A percentile compares a stretch with the other conserved stretches of the same genome.
Conservation (phyloP, 2,888 invertebrate genomes). For the Rhorus exstirpatorius region DNA sequence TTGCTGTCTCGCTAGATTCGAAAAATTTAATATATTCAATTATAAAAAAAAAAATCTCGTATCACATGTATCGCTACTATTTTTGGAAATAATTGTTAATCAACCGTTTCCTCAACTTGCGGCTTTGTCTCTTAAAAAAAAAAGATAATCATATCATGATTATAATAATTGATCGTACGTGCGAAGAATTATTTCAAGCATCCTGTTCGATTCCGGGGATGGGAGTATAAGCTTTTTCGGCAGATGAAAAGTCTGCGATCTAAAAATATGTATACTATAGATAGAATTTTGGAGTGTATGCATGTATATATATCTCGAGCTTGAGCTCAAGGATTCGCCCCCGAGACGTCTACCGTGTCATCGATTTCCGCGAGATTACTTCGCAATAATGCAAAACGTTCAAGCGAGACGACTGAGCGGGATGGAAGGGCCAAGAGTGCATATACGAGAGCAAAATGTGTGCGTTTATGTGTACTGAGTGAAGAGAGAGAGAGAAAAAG, state of each 20-base stretch:
- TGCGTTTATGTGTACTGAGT: slow-evolving; percentile 1
- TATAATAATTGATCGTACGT: no score
- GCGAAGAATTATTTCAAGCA: no score
- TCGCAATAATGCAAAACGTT: slow-evolving; percentile 73
- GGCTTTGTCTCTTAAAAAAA: no score
- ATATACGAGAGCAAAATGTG: neutral
- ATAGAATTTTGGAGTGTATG: neutral
- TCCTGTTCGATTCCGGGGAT: no score
- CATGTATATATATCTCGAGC: slow-evolving; percentile 22
- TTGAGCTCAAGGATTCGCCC: slow-evolving; percentile 67
- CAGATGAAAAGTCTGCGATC: slow-evolving; percentile 9
- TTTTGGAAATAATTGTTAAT: no score
- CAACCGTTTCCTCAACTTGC: no score
- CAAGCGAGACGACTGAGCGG: slow-evolving; percentile 46
- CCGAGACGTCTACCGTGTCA: slow-evolving; percentile 67
- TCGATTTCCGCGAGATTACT: slow-evolving; percentile 72
- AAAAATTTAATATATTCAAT: no score
- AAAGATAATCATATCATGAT: no score
- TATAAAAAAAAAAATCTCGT: no score
- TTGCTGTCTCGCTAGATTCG: no score
- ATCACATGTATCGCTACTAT: no score
- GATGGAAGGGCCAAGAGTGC: neutral
- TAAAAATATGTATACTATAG: slow-evolving; percentile 44
- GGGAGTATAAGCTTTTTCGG: neutral
- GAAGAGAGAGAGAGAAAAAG: slow-evolving; percentile 26